phyloP scores from a whole-genome alignment of 2,888 invertebrate species.

The Iselma pallidipennis region DNA sequence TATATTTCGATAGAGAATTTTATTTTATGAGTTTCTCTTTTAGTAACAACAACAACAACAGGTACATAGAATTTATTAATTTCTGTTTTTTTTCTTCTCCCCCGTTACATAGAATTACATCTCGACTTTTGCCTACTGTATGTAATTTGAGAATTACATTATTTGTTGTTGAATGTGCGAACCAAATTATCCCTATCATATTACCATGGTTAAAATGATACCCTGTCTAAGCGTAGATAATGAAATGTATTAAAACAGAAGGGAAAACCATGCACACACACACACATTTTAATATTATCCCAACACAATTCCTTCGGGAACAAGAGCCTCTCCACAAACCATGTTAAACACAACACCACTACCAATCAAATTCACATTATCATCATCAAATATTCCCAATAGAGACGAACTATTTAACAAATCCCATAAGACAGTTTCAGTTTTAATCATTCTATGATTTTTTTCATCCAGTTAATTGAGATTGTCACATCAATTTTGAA shows the following conservation, averaged over 20 bases:
- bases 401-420: neutral
- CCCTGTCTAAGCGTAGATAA: constrained; percentile 26
- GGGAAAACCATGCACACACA: constrained; percentile 18
- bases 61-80: too few relatives aligned
- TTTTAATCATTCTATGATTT: neutral
- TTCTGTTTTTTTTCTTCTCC: too few relatives aligned
- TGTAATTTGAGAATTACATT: constrained; percentile 27
- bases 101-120: too few relatives aligned
- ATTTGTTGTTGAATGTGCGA: constrained; percentile 30
- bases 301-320: constrained; percentile 18
- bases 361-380: neutral
- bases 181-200: constrained; percentile 27
- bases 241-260: constrained; percentile 26
- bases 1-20: neutral
- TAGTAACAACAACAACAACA: neutral
- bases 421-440: neutral
- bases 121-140: neutral
- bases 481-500: neutral
- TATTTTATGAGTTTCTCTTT: neutral
- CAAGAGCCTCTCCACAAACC: neutral
- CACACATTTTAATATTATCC: neutral
- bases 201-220: constrained; percentile 27
- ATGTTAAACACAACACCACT: neutral
- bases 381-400: neutral
- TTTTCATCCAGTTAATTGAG: neutral